Evolutionary conservation across 2,797 vertebrate species (phyloP), one percentile per base, ranked within the genome.

Genomic region (Pantherophis alleghaniensis): DNA sequence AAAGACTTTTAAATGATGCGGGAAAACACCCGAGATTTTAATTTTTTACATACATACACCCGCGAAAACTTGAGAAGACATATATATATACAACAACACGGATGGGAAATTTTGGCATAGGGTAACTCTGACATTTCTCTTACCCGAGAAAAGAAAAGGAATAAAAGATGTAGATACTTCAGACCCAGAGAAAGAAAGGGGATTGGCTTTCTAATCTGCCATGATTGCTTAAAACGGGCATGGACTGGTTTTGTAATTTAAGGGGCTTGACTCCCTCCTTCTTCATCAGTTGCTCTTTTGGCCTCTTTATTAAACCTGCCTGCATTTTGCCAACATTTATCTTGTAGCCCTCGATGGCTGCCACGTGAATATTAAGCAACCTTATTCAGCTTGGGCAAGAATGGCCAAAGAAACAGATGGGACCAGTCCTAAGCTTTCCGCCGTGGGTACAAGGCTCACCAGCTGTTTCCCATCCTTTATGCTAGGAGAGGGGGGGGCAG

Each of bases 381-480:
- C 59, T 24, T 57, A n/a, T 7, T 22, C 47, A 53, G 28, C 22
- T 53, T 12, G 42, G n/a, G 37, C 24, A 66, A 37, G 60, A 87
- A 59, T 13, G 42, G 51, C 51, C 6, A 10, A 87, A 69, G 53
- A 87, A 69, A 87, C 59, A 90, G 88, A 90, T 90, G 92, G 92
- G 11, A 37, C 47, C 5, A 0, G 24, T 63, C 59, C 59, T 13
- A 12, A 11, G 12, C 13, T n/a, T 66, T 42, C 47, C 4, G 2
- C 37, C 20, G 32, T 4, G 57, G 56, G 59, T 24, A 16, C 22
- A 24, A 47, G 42, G 88, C 87, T 5, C 0, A 94, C 96, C 95
- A 97, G 96, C 97, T 96, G 96, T 96, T 96, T 91, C 96, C 93
- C 96, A 95, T 96, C 94, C 94, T 94, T 97, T 96, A 95, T 69